These are phyloP conservation scores for Smutsia gigantea DNA, from an alignment of 2,797 vertebrate species.

Conservation along the genomic window DNA sequence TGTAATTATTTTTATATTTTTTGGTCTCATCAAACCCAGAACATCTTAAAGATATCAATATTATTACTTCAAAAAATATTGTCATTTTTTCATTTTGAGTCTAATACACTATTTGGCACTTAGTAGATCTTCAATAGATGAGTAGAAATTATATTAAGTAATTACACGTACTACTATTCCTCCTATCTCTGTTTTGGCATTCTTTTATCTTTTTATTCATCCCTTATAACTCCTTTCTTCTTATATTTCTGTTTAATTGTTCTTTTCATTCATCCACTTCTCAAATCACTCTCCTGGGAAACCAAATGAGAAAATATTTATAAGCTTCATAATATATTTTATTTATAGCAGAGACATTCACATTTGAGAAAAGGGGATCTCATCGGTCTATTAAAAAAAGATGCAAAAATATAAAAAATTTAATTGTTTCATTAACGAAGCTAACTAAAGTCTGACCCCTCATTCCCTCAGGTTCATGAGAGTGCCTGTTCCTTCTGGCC, in stretches of 20 bases:
- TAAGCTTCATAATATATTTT: neutral
- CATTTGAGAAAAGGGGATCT: neutral
- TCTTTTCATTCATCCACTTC: neutral
- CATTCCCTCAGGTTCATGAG: neutral
- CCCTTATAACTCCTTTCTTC: neutral
- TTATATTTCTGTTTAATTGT: neutral
- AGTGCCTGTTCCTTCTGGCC: neutral
- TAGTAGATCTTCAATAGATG: neutral
- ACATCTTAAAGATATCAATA: neutral
- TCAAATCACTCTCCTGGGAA: neutral
- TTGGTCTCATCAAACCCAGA: neutral
- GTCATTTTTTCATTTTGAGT: neutral
- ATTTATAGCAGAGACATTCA: neutral
- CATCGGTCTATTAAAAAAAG: neutral
- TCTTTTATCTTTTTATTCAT: neutral
- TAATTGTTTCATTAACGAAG: neutral
- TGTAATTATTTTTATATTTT: neutral
- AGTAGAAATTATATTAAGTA: neutral
- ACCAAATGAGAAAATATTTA: neutral
- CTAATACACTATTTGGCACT: neutral
- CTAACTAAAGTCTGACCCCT: neutral
- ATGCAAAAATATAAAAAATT: neutral
- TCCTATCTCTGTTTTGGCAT: neutral
- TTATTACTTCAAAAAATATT: neutral
- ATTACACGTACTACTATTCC: neutral